Conservation (phyloP, 2,797 vertebrate genomes). For the Saxicola maurus region DNA sequence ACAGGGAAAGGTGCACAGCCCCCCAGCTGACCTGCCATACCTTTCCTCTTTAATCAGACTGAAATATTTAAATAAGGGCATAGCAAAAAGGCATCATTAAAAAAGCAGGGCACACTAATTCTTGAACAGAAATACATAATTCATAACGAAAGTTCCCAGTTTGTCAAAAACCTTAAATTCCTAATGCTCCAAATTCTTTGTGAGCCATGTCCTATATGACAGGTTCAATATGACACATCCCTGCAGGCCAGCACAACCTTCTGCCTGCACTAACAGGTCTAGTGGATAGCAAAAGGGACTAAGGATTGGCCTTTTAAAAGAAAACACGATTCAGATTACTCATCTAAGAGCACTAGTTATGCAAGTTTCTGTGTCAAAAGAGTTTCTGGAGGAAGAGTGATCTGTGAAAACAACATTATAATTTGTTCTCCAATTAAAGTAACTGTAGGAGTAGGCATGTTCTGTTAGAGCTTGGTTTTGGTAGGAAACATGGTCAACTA, state of each 20-base stretch:
- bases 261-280: conserved; percentile 17
- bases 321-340: conserved; percentile 22
- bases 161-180: conserved; percentile 4
- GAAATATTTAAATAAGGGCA: not conserved
- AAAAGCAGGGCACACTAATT: conserved; percentile 3
- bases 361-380: conserved; percentile 52
- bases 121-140: not conserved
- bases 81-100: not conserved
- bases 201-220: not conserved
- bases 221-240: not conserved
- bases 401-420: conserved; percentile 46
- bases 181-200: conserved; percentile 3
- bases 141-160: not conserved
- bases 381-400: conserved; percentile 42
- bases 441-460: conserved; percentile 22
- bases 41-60: not conserved
- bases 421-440: conserved; percentile 43
- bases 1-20: not conserved
- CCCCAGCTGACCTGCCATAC: not conserved
- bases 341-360: conserved; percentile 28
- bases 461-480: not conserved
- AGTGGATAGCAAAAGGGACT: conserved; percentile 18
- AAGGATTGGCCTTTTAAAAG: conserved; percentile 30
- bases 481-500: not conserved
- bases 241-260: conserved; percentile 3